Evolutionary conservation across 1,140 invertebrate species (phyloP), one percentile per base, ranked within the genome.

Genomic region (Theocolax elegans): DNA sequence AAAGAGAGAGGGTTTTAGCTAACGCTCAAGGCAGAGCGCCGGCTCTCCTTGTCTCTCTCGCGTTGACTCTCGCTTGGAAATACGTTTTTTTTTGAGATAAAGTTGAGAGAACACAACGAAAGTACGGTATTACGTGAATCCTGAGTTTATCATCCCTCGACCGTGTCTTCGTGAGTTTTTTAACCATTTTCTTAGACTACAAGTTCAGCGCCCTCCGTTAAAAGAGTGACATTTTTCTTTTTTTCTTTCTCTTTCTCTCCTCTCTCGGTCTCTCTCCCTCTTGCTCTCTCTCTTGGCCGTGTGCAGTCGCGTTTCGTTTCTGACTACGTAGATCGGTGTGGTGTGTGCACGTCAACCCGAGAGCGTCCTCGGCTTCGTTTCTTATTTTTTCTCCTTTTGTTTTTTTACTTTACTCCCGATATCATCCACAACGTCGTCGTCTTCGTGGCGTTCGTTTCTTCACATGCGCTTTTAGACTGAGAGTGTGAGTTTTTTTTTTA

Each of bases 171-270:
- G n/a, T n/a, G n/a, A n/a, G n/a, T n/a, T n/a, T n/a, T n/a, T n/a
- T n/a, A n/a, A n/a, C n/a, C n/a, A n/a, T n/a, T n/a, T n/a, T n/a
- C n/a, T n/a, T n/a, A n/a, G n/a, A n/a, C n/a, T n/a, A n/a, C n/a
- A n/a, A n/a, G 66, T 51, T 67, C 66, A 59, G 66, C 66, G 54
- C 66, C 54, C 54, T 67, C 66, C 15, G 31, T 29, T 56, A 38
- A 49, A 2, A 3, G 40, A 67, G 19, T 51, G 53, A 51, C 31
- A 56, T 53, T 72, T 67, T 69, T 25, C 31, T 40, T 59, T 53
- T 21, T 70, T 48, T 65, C n/a, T 31, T n/a, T 49, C 46, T 49
- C 49, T 21, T 64, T 68, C 10, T 69, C 49, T 64, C 21, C 21
- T 27, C 19, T 13, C 65, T 27, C 13, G 19, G 29, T 15, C 23